Evolutionary conservation across 2,888 invertebrate species (phyloP), one percentile per base, ranked within the genome.

Genomic region (Andrena flavipes): DNA sequence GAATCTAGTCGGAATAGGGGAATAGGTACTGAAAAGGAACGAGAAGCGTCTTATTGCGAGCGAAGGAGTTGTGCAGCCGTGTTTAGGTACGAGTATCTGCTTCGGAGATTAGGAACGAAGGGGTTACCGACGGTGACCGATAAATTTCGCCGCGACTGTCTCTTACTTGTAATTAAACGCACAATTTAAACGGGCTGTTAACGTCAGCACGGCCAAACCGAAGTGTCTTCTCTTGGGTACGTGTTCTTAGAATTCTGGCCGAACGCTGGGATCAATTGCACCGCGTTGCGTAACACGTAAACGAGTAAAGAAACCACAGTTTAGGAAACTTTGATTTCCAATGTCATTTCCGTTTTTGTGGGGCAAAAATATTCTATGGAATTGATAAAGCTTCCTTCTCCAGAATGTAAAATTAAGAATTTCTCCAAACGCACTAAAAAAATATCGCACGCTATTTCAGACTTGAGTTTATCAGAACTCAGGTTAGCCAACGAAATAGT

Each of bases 101-200:
- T 87, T 84, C 88, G 90, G 90, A 91, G 90, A 91, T 91, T 92
- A 92, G 91, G 90, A 90, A 90, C 87, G 87, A 91, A 91, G 89
- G 90, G 91, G 88, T 87, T 87, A 90, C 89, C 91, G 92, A 91
- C 92, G 90, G 90, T 92, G 91, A 91, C 92, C 92, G 87, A 92
- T 92, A 92, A 92, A 92, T 92, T 92, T 90, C 82, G 80, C 84
- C 87, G 90, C 85, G 84, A 91, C 90, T 92, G 92, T 92, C 92
- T 92, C 92, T 92, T 92, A 92, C 92, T 92, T 92, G 92, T 92
- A 92, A 92, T 92, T 92, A 92, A 92, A 92, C 91, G 91, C 91
- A 92, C 92, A 92, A 92, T 92, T 92, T 92, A 92, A 92, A 90
- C 91, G 88, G 90, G 88, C 90, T 91, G 90, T 92, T 92, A 92